phyloP scores from a whole-genome alignment of 2,888 invertebrate species.

The Polydrusus pterygomalis region DNA sequence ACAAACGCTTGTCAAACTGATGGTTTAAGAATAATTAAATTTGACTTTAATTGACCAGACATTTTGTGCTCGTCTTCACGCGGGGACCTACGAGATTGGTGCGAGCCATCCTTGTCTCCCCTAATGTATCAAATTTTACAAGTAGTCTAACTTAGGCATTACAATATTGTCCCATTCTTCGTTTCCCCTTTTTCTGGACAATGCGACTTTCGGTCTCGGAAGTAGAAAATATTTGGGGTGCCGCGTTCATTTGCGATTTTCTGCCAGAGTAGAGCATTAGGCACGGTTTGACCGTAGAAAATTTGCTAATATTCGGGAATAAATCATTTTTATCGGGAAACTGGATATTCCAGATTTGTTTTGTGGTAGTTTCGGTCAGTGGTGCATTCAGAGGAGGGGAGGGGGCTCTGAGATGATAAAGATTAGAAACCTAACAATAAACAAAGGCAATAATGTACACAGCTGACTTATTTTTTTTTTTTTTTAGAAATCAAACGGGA shows the following conservation, averaged over 20 bases:
- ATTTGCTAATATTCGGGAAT: conserved; percentile 62
- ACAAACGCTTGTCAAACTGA: no score
- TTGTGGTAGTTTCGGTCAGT: neutral
- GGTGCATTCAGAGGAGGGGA: no score
- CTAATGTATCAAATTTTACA: conserved; percentile 52
- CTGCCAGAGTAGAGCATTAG: conserved; percentile 54
- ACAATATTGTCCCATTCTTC: conserved; percentile 54
- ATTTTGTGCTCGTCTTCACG: no score
- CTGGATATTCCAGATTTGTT: neutral
- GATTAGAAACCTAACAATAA: no score
- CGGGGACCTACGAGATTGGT: conserved; percentile 47
- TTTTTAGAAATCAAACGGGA: no score
- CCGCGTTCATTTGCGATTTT: conserved; percentile 49
- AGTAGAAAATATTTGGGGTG: conserved; percentile 55
- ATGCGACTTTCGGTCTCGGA: conserved; percentile 49
- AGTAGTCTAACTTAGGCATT: conserved; percentile 50
- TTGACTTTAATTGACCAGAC: no score
- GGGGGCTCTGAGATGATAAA: no score
- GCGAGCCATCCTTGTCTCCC: conserved; percentile 7
- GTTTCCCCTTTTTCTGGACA: conserved; percentile 55
- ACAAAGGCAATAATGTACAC: no score
- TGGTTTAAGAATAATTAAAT: no score
- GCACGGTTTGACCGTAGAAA: conserved; percentile 62
- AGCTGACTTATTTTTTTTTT: no score
- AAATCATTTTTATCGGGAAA: conserved; percentile 57